Percentiles rank a stretch among this genome's conserved stretches.
Evolutionary conservation across 2,113 vertebrate species (phyloP).

Genomic region (Diadophis punctatus): DNA sequence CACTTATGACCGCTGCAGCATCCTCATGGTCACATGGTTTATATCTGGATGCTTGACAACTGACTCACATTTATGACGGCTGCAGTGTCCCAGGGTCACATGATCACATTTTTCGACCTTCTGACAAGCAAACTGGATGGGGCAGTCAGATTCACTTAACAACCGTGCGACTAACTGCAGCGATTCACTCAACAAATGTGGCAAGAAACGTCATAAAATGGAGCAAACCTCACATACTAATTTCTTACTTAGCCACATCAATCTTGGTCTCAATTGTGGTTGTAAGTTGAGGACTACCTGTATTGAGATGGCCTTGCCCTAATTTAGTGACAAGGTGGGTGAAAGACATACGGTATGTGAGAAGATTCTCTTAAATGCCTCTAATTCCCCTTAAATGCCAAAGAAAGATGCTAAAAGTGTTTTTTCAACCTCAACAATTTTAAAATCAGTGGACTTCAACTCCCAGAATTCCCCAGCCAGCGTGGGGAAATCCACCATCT

Average conservation of each 20-base stretch:
- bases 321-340: background rate
- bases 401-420: background rate
- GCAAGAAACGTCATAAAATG: background rate
- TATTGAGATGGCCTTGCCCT: background rate
- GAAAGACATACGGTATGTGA: background rate
- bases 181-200: background rate
- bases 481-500: background rate
- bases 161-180: background rate
- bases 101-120: background rate
- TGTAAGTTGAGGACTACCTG: background rate
- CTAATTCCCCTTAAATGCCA: background rate
- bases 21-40: background rate
- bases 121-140: background rate
- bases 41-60: background rate
- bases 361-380: background rate
- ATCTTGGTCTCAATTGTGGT: background rate
- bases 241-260: background rate
- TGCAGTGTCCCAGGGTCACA: background rate
- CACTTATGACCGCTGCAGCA: background rate
- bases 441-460: background rate
- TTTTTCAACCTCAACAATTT: background rate
- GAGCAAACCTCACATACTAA: background rate
- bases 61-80: background rate
- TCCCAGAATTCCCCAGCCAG: background rate
- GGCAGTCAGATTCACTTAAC: background rate